Evolutionary conservation across 92 coral and sea anemone genomes (phyloP).

Genomic region (Scolanthus callimorphus): DNA sequence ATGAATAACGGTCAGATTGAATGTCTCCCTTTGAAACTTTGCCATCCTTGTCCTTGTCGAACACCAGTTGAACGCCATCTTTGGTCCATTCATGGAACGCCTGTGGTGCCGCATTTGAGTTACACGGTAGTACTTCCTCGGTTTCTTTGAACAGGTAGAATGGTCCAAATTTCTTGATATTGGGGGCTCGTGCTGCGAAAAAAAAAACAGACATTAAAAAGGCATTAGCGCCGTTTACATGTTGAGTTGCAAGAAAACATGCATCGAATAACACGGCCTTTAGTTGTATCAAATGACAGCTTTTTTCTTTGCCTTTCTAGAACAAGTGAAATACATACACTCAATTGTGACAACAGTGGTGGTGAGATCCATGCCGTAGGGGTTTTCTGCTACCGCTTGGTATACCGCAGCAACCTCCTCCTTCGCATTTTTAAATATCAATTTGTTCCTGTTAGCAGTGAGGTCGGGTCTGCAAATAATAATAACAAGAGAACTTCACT

Average conservation of each 20-base stretch:
- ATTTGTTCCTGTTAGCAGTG: conserved; percentile 5
- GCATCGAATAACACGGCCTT: too few relatives aligned
- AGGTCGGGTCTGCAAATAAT: not conserved
- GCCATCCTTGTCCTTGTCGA: too few relatives aligned
- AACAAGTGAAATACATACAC: too few relatives aligned
- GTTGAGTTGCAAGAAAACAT: too few relatives aligned
- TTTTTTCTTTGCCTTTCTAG: too few relatives aligned
- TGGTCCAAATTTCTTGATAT: conserved; percentile 62
- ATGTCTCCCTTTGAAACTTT: too few relatives aligned
- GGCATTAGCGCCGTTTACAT: too few relatives aligned
- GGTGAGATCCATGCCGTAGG: conserved; percentile 58
- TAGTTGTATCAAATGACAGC: too few relatives aligned
- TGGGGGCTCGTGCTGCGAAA: conserved; percentile 67
- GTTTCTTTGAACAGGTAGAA: conserved; percentile 60
- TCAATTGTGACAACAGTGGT: conserved; percentile 35
- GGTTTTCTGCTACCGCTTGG: conserved; percentile 76
- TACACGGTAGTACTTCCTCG: conserved; percentile 45
- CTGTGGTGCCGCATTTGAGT: conserved; percentile 77
- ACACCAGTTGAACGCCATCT: conserved; percentile 18
- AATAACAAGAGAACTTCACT: too few relatives aligned
- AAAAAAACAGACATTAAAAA: too few relatives aligned
- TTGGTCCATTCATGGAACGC: conserved; percentile 40
- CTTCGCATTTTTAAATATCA: conserved; percentile 21
- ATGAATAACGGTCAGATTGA: conserved; percentile 24
- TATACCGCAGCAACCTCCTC: conserved; percentile 44